Conservation (phyloP, 2,113 vertebrate genomes). For the Microtus ochrogaster region DNA sequence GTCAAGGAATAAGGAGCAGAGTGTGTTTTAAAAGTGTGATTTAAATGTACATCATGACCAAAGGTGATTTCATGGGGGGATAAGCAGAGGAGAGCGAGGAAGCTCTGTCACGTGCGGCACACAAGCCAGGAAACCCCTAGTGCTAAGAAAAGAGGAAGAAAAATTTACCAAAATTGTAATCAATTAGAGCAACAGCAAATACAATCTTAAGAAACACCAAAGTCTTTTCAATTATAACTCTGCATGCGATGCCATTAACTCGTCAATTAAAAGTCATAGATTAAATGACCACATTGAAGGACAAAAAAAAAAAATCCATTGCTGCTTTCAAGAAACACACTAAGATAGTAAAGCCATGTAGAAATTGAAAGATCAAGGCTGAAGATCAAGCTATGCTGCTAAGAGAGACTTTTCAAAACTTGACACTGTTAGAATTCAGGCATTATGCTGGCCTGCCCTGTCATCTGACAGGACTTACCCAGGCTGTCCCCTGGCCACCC, state of each 20-base stretch:
- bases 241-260: not conserved
- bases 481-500: too few relatives aligned
- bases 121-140: not conserved
- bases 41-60: not conserved
- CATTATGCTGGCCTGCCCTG: too few relatives aligned
- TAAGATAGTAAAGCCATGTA: not conserved
- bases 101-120: not conserved
- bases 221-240: not conserved
- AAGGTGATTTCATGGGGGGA: not conserved
- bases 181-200: not conserved
- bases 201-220: not conserved
- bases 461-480: too few relatives aligned
- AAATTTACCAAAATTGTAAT: not conserved
- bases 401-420: not conserved
- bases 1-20: not conserved
- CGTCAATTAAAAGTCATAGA: not conserved
- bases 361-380: not conserved
- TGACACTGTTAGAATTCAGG: not conserved
- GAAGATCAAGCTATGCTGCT: not conserved
- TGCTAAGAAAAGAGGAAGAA: not conserved
- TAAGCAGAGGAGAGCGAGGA: not conserved
- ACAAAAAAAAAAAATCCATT: not conserved
- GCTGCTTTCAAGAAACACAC: not conserved
- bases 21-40: not conserved
- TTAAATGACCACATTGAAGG: not conserved